Evolutionary conservation across 2,113 vertebrate genomes (phyloP).

Genomic region (Corythoichthys intestinalis): DNA sequence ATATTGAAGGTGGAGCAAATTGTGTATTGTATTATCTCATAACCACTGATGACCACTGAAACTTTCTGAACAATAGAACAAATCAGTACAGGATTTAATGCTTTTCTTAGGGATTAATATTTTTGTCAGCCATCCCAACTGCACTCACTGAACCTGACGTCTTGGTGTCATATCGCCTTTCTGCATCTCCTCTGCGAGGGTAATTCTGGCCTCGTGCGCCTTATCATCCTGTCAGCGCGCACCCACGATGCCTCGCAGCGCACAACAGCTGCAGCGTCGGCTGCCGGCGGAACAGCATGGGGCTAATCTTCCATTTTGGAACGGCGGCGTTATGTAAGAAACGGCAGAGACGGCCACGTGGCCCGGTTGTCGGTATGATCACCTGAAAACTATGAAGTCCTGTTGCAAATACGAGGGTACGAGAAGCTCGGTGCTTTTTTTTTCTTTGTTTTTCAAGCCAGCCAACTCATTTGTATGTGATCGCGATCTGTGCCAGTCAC

Average conservation of each 20-base stretch:
- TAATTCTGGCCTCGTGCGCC: slow-evolving; percentile 14
- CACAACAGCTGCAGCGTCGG: slow-evolving; percentile 38
- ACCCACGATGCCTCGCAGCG: slow-evolving; percentile 19
- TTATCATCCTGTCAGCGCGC: slow-evolving; percentile 48
- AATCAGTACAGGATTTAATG: neutral
- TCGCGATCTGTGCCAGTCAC: slow-evolving; percentile 60
- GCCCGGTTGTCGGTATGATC: slow-evolving; percentile 35
- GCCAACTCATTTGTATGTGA: slow-evolving; percentile 60
- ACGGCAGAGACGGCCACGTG: slow-evolving; percentile 24
- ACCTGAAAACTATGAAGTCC: slow-evolving; percentile 2
- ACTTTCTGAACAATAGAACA: slow-evolving; percentile 16
- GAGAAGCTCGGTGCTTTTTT: slow-evolving; percentile 1
- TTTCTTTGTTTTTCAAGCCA: slow-evolving; percentile 21
- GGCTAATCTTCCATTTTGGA: slow-evolving; percentile 52
- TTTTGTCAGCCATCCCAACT: slow-evolving; percentile 1
- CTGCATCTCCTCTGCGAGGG: slow-evolving; percentile 18
- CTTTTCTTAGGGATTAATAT: slow-evolving; percentile 24
- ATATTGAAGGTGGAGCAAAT: slow-evolving; percentile 41
- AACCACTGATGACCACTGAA: no score
- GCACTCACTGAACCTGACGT: slow-evolving; percentile 9
- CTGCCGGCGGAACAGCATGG: slow-evolving; percentile 25
- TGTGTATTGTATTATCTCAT: no score
- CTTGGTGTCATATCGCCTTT: slow-evolving; percentile 9
- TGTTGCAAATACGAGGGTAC: neutral
- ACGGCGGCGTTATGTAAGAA: slow-evolving; percentile 61